Base-by-base conservation (phyloP, 2,888 invertebrate genomes). In the Uloborus plumipes region DNA sequence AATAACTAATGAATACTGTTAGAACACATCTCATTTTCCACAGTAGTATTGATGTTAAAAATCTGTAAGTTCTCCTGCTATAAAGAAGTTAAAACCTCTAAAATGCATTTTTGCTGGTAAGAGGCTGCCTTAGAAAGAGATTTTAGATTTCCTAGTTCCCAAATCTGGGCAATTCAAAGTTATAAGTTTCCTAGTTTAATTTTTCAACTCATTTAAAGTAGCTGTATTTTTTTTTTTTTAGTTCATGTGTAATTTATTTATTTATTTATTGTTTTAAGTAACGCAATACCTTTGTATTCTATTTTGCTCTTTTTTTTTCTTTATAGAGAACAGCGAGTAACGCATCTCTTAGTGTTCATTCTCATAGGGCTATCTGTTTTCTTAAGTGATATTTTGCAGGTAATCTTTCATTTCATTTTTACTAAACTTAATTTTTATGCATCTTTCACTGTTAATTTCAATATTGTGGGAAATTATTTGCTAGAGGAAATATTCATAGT, bases 331-430 rank as follows among this genome's bases (percentile, higher is more conserved):
- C 90, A 91, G 86, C 87, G 91, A 71, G 87, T 90, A 15, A 91
- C 91, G 11, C 90, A 90, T 47, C 86, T 90, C n/a, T 84, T 88
- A 50, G 90, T 91, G 15, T 90, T 90, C 86, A 79, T 90, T 16
- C 88, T 91, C 77, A 90, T 91, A 84, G 91, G 90, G 6, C 84
- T 89, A 4, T 91, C 91, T 22, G 90, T 91, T 0, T 86, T 90
- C 51, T 87, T 91, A 74, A 90, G 90, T 9, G 87, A 87, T 50
- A 85, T 89, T 14, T 86, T 90, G n/a, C 86, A 86, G 85, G 76
- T 85, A 73, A 51, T 58, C n/a, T 59, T 76, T 49, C 20, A 64
- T 47, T 26, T 4, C 2, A n/a, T n/a, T 75, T 70, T 49, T 49
- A 22, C 50, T n/a, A 72, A 31, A 16, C 18, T 16, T 14, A 47